Conservation (phyloP, 23 tunicate species). For the Ascidia mentula region DNA sequence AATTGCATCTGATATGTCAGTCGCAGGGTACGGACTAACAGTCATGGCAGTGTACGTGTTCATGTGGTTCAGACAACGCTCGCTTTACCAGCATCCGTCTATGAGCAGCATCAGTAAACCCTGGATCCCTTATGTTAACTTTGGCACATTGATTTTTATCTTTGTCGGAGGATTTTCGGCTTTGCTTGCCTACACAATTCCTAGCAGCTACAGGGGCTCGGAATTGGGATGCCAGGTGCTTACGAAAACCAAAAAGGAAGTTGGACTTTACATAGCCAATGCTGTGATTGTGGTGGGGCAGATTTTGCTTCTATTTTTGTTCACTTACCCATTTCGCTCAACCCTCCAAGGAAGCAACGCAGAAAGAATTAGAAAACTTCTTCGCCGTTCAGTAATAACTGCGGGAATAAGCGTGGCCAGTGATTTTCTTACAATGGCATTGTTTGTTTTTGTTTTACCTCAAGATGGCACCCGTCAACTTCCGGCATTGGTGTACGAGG, state of each 20-base stretch:
- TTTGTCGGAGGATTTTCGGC: neutral
- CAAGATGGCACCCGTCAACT: neutral
- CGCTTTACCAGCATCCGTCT: constrained; percentile 11
- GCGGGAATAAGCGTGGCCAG: neutral
- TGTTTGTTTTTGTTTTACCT: neutral
- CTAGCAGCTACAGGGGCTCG: neutral
- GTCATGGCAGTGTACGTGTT: neutral
- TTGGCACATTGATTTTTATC: neutral
- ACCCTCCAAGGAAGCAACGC: neutral
- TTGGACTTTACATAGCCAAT: neutral
- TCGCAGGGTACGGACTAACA: neutral
- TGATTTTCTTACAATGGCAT: neutral
- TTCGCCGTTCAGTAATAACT: neutral
- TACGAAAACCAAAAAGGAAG: neutral
- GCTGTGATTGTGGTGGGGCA: neutral
- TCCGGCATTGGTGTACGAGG: neutral
- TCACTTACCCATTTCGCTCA: constrained; percentile 1
- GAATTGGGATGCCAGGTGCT: neutral
- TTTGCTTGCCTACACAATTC: neutral
- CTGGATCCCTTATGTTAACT: neutral
- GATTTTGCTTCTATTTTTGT: neutral
- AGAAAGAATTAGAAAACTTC: neutral
- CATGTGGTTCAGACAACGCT: constrained; percentile 9
- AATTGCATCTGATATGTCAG: neutral
- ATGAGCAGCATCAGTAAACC: neutral